These are phyloP conservation scores for Nebria ingens DNA, from an alignment of 1,140 invertebrate genomes.

Conservation along the genomic window DNA sequence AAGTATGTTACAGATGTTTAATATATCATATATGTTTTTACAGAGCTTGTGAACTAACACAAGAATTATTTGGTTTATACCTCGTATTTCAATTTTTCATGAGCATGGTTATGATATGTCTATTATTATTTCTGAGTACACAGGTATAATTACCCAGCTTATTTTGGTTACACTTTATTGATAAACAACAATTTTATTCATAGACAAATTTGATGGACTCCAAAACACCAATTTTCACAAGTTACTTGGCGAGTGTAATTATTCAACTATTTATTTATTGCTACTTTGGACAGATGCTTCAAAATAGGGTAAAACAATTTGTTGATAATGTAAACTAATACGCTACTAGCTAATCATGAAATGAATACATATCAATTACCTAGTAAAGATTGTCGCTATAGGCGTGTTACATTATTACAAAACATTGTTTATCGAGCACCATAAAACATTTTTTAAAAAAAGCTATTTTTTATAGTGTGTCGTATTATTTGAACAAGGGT, in stretches of 20 bases:
- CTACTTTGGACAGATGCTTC: background rate
- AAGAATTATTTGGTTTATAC: background rate
- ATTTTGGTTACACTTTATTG: too few relatives aligned
- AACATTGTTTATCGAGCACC: too few relatives aligned
- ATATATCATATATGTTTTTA: too few relatives aligned
- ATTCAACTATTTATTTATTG: conserved; percentile 1
- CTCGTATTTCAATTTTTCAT: background rate
- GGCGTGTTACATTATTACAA: too few relatives aligned
- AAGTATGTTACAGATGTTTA: too few relatives aligned
- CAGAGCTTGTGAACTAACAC: background rate
- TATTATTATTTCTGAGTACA: background rate
- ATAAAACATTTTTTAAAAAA: background rate
- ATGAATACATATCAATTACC: too few relatives aligned
- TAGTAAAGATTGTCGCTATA: too few relatives aligned
- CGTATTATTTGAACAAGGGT: background rate
- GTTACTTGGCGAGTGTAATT: too few relatives aligned
- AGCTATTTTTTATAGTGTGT: background rate
- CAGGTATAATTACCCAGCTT: too few relatives aligned
- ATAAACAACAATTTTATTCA: too few relatives aligned
- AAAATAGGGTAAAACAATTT: background rate
- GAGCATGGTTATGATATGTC: background rate
- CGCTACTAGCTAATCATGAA: background rate
- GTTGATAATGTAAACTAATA: background rate
- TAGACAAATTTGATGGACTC: too few relatives aligned
- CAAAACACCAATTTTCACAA: too few relatives aligned